Percentiles rank a stretch among this genome's conserved stretches.
Evolutionary conservation across 2,797 vertebrate genomes (phyloP).

Genomic region (Urocyon cinereoargenteus): DNA sequence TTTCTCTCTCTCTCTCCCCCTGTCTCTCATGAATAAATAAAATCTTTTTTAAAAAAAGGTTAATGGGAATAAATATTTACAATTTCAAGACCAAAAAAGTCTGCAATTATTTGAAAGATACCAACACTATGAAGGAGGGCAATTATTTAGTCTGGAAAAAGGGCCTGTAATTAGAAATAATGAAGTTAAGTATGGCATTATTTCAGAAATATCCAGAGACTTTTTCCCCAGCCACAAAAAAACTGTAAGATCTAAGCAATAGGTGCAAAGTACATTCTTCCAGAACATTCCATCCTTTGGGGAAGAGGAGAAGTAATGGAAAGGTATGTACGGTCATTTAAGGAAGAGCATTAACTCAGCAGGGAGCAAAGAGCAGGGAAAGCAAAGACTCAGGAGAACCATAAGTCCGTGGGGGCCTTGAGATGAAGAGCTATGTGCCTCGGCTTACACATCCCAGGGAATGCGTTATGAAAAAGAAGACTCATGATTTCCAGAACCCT

Average conservation of each 20-base stretch:
- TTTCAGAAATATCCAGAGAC: conserved; percentile 54
- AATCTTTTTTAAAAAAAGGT: background rate
- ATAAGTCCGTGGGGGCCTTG: background rate
- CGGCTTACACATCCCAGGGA: background rate
- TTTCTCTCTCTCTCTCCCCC: too few relatives aligned
- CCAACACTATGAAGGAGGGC: background rate
- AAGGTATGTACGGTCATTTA: background rate
- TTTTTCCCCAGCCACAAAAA: background rate
- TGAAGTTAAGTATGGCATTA: background rate
- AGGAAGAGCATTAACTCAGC: background rate
- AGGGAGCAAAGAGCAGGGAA: background rate
- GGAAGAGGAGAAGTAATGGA: background rate
- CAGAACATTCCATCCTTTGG: background rate
- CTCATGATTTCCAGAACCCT: background rate
- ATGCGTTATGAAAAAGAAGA: background rate
- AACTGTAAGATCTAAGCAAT: background rate
- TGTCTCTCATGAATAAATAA: too few relatives aligned
- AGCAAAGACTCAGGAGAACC: background rate
- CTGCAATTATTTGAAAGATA: conserved; percentile 58
- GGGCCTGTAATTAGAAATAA: conserved; percentile 56
- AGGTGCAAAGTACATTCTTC: background rate
- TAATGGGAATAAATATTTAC: conserved; percentile 64
- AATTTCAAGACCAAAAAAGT: conserved; percentile 57
- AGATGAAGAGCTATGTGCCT: background rate
- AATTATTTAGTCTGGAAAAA: conserved; percentile 35